Base-by-base conservation (phyloP, 2,888 invertebrate species). In the Pheosia gnoma region DNA sequence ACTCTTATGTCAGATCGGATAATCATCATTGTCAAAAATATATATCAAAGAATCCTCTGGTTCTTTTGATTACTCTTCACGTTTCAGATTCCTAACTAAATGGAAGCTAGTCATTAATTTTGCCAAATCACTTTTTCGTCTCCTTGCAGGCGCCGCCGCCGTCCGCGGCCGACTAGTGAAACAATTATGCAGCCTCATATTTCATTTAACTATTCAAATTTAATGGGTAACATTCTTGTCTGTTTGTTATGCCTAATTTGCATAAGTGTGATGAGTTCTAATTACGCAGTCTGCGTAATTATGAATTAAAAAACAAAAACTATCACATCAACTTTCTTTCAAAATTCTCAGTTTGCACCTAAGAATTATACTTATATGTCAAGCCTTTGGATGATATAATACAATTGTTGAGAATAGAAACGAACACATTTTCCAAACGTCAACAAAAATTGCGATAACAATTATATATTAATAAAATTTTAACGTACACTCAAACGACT, bases 41-140 rank as follows among this genome's bases (percentile, higher is more conserved):
- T 39, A 39, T 43, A 55, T 38, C 47, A 47, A 25, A 7, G 9
- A 8, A 51, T n/a, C 45, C 59, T 75, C 74, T 75, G 39, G 25
- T 54, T 5, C 8, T 11, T 53, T 66, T 65, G 49, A 38, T 56
- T 62, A 25, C 56, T 76, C 77, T 80, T 68, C 70, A 58, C 58
- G 70, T 71, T 72, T 79, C 70, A 74, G 72, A 85, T 84, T 83
- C 83, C 72, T 66, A 61, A 63, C 73, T 79, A 81, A 83, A 86
- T 84, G 77, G 81, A 82, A 66, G 68, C 66, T 56, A 75, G 79
- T 79, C 84, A 80, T 87, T 84, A 87, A 86, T 85, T 88, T 81
- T 75, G 81, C 82, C 74, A 86, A 87, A 88, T 87, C 81, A 87
- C 84, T 84, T 80, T 86, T 85, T 80, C 75, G 82, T 81, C 83